Evolutionary conservation across 2,888 invertebrate genomes (phyloP).

Genomic region (Philereme transversata): DNA sequence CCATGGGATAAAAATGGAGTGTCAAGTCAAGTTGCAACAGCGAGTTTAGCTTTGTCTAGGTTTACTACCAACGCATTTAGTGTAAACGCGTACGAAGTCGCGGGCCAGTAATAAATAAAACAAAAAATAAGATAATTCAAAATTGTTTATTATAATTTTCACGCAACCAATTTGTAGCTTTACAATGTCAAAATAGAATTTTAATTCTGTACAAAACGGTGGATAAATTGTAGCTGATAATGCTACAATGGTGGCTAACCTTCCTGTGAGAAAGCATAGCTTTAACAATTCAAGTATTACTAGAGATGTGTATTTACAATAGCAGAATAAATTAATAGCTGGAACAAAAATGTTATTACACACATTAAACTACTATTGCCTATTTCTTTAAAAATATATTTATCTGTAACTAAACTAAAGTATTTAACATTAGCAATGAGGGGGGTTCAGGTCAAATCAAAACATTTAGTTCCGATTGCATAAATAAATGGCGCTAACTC

Average conservation of each 20-base stretch:
- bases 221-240: neutral
- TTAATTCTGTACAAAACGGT: constrained; percentile 25
- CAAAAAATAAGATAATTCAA: constrained; percentile 37
- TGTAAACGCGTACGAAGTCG: too few species aligned
- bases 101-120: constrained; percentile 24
- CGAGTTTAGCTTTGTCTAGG: too few species aligned
- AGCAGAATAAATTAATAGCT: constrained; percentile 10
- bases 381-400: too few species aligned
- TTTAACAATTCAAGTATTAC: neutral
- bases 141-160: constrained; percentile 53
- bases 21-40: too few species aligned
- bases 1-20: too few species aligned
- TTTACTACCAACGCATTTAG: too few species aligned
- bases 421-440: too few species aligned
- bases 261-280: constrained; percentile 13
- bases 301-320: constrained; percentile 19
- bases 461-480: too few species aligned
- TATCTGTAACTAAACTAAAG: too few species aligned
- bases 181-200: constrained; percentile 34
- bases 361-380: neutral
- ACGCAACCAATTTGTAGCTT: constrained; percentile 41
- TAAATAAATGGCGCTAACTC: too few species aligned
- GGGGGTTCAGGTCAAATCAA: too few species aligned
- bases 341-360: constrained; percentile 10
- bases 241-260: constrained; percentile 19